Evolutionary conservation across 2,113 vertebrate species (phyloP).

Genomic region (Motacilla alba): DNA sequence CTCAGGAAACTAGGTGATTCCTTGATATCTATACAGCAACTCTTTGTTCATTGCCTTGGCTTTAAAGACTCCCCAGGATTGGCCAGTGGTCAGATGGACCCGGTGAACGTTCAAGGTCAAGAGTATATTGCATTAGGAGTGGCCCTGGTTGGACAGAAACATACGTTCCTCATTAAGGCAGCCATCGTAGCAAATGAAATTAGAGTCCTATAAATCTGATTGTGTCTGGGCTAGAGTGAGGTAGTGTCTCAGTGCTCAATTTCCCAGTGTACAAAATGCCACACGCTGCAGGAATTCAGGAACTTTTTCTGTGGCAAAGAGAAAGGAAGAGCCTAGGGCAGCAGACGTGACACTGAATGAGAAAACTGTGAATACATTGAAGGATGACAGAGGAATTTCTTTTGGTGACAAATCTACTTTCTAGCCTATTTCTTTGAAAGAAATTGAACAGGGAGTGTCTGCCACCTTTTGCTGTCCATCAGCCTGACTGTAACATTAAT

Average conservation of each 20-base stretch:
- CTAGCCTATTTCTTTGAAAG: slow-evolving; percentile 40
- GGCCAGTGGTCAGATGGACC: slow-evolving; percentile 31
- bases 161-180: slow-evolving; percentile 66
- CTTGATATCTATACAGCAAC: background rate
- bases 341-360: slow-evolving; percentile 19
- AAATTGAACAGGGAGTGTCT: slow-evolving; percentile 33
- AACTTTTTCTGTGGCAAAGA: slow-evolving; percentile 64
- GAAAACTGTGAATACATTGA: slow-evolving; percentile 69
- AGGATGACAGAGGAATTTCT: slow-evolving; percentile 60
- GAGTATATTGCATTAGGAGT: slow-evolving; percentile 48
- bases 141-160: slow-evolving; percentile 64
- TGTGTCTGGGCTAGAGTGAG: slow-evolving; percentile 72
- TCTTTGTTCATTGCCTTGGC: background rate
- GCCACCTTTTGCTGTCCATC: slow-evolving; percentile 53
- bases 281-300: slow-evolving; percentile 66
- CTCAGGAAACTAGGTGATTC: background rate
- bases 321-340: slow-evolving; percentile 61
- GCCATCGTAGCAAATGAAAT: slow-evolving; percentile 74
- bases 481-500: slow-evolving; percentile 50
- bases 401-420: slow-evolving; percentile 38
- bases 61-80: background rate
- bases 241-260: slow-evolving; percentile 76
- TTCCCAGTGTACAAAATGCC: slow-evolving; percentile 61
- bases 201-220: slow-evolving; percentile 72
- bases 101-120: slow-evolving; percentile 65